Evolutionary conservation across 1,140 invertebrate genomes (phyloP), one percentile per base, ranked within the genome.

Genomic region (Leptestheria dahalacensis): DNA sequence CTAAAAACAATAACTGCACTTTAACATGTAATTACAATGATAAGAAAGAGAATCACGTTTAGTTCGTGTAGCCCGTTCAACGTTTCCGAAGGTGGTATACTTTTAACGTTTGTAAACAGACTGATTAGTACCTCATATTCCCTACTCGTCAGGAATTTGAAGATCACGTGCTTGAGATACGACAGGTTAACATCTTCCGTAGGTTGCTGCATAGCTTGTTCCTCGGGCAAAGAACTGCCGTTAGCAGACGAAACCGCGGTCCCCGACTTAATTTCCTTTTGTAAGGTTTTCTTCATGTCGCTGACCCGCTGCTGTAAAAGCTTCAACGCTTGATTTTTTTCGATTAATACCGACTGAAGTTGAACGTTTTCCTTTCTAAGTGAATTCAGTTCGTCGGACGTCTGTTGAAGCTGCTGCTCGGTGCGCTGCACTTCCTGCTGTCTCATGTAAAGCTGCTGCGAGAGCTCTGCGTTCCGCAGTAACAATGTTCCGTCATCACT

Each of bases 111-210:
- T 9, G 41, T 15, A 41, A n/a, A 61, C 10, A 26, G 23, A 33
- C 23, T 15, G 28, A 29, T 1, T 15, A 64, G 69, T 66, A 84
- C 83, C 78, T 94, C 82, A 63, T 80, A 77, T 69, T 84, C 90
- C 65, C 86, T 76, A 67, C 88, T 89, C 0, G 90, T 89, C 64
- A 94, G 75, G 72, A 94, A 93, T 69, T 92, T 91, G 4, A 95
- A 82, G 56, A 95, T 81, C 60, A 94, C 90, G 72, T 94, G 89
- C 69, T 92, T 93, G 55, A 94, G 75, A 73, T 94, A 93, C 68
- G 86, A 83, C 66, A 85, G 82, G 72, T 88, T 91, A 47, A 91
- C 82, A 65, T 88, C 85, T 28, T 55, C 53, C 26, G 29, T 61
- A 26, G 1, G 26, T 47, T 29, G 46, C 57, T n/a, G 57, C 6